Evolutionary conservation across 1,140 invertebrate genomes (phyloP).

Genomic region (Trigoniulus corallinus): DNA sequence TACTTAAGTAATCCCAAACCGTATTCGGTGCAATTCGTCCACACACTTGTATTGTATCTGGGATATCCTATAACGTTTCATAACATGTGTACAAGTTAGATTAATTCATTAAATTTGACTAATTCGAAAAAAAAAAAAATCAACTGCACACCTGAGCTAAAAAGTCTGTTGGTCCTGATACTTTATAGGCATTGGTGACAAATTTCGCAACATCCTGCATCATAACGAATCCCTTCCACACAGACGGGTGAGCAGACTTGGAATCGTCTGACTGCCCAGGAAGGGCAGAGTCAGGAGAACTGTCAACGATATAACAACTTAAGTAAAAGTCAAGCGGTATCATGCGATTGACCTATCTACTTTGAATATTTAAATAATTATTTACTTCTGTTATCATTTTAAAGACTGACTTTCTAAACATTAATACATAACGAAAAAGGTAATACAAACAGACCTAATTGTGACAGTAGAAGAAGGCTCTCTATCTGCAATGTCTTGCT

Average conservation of each 20-base stretch:
- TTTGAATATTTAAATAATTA: not conserved
- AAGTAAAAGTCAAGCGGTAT: too few relatives aligned
- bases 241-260: conserved; percentile 20
- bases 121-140: conserved; percentile 4
- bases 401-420: too few relatives aligned
- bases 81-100: not conserved
- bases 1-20: conserved; percentile 84
- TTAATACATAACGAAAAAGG: too few relatives aligned
- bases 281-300: conserved; percentile 6
- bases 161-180: conserved; percentile 26
- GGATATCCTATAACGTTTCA: conserved; percentile 37
- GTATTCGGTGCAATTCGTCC: conserved; percentile 77
- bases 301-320: too few relatives aligned
- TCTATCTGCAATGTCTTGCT: conserved; percentile 30
- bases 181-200: conserved; percentile 60
- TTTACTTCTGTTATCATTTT: conserved; percentile 2
- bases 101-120: not conserved
- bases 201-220: conserved; percentile 86
- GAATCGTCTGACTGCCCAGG: conserved; percentile 26
- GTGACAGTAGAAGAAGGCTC: conserved; percentile 39
- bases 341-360: not conserved
- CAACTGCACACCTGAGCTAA: not conserved
- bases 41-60: conserved; percentile 66
- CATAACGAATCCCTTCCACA: conserved; percentile 74
- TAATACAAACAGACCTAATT: conserved; percentile 26